A percentile compares a stretch with the other conserved stretches of the same genome.
Evolutionary conservation across 1,140 invertebrate species (phyloP).

Genomic region (Drosophila nigromelanica): DNA sequence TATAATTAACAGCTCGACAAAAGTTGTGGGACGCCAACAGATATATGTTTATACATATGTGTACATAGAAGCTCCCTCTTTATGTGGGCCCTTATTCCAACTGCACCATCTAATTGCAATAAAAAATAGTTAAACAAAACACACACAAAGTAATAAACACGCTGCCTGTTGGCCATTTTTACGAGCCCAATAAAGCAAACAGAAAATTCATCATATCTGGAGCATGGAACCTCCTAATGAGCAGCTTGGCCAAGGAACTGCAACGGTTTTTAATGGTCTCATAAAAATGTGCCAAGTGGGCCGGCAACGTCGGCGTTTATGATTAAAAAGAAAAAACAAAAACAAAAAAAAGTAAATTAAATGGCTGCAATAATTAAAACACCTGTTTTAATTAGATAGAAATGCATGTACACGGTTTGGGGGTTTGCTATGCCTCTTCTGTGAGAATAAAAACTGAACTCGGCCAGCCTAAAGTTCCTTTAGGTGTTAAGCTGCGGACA

Average conservation of each 20-base stretch:
- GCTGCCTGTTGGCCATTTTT: slow-evolving; percentile 56
- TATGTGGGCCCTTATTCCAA: slow-evolving; percentile 15
- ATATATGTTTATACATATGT: not conserved
- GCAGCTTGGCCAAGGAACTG: slow-evolving; percentile 62
- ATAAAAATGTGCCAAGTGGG: slow-evolving; percentile 78
- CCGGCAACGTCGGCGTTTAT: slow-evolving; percentile 51
- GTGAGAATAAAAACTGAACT: slow-evolving; percentile 45
- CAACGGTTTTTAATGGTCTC: slow-evolving; percentile 75
- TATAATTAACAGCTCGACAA: slow-evolving; percentile 40
- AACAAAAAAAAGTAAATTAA: slow-evolving; percentile 59
- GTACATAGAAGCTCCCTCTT: not conserved
- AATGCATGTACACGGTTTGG: slow-evolving; percentile 51
- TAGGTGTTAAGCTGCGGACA: slow-evolving; percentile 54
- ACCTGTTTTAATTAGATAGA: slow-evolving; percentile 81
- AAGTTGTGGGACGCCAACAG: slow-evolving; percentile 28
- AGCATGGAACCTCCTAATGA: slow-evolving; percentile 70
- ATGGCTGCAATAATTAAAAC: slow-evolving; percentile 80
- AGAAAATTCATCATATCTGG: slow-evolving; percentile 78
- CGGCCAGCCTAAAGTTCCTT: slow-evolving; percentile 60
- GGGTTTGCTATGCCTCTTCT: too few species aligned
- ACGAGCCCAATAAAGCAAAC: slow-evolving; percentile 62
- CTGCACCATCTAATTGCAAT: slow-evolving; percentile 57
- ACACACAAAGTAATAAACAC: slow-evolving; percentile 47
- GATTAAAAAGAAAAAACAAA: slow-evolving; percentile 28
- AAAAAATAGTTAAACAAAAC: slow-evolving; percentile 69